Percentiles rank a stretch among this genome's conserved stretches.
These are phyloP conservation scores for Cladopsammia gracilis DNA, from an alignment of 64 coral and sea anemone genomes.

Conservation along the genomic window DNA sequence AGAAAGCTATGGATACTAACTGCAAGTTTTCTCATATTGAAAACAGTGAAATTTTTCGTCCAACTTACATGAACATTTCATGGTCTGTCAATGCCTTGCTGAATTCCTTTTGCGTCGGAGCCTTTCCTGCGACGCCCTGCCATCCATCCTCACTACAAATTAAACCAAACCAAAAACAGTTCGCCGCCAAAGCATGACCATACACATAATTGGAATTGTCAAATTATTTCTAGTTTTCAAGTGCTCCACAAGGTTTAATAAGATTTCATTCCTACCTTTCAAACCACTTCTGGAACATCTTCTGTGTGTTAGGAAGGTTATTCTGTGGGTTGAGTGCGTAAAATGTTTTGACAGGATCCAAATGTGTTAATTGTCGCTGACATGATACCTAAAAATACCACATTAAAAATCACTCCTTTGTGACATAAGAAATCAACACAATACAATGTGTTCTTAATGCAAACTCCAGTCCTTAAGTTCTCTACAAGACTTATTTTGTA, in stretches of 20 bases:
- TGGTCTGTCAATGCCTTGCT: slow-evolving; percentile 88
- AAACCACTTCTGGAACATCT: slow-evolving; percentile 96
- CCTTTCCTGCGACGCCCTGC: slow-evolving; percentile 78
- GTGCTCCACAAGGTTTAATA: not conserved
- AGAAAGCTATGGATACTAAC: too few species aligned
- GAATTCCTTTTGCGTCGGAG: slow-evolving; percentile 78
- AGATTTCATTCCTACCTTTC: slow-evolving; percentile 59
- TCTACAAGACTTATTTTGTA: too few species aligned
- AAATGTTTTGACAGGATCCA: slow-evolving; percentile 81
- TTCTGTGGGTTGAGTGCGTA: slow-evolving; percentile 90
- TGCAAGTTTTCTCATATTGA: not conserved
- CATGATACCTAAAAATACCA: slow-evolving; percentile 6
- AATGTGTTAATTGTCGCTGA: not conserved
- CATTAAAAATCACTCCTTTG: not conserved
- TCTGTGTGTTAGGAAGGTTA: slow-evolving; percentile 93
- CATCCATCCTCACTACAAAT: slow-evolving; percentile 79
- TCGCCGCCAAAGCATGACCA: too few species aligned
- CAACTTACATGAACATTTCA: slow-evolving; percentile 93
- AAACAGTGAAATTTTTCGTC: not conserved
- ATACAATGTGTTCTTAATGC: too few species aligned
- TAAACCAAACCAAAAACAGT: not conserved
- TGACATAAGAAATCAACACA: too few species aligned
- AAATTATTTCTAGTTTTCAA: too few species aligned
- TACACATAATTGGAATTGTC: too few species aligned
- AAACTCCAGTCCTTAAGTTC: too few species aligned